Base-by-base conservation (phyloP, 2,797 vertebrate species). In the Hybognathus amarus region DNA sequence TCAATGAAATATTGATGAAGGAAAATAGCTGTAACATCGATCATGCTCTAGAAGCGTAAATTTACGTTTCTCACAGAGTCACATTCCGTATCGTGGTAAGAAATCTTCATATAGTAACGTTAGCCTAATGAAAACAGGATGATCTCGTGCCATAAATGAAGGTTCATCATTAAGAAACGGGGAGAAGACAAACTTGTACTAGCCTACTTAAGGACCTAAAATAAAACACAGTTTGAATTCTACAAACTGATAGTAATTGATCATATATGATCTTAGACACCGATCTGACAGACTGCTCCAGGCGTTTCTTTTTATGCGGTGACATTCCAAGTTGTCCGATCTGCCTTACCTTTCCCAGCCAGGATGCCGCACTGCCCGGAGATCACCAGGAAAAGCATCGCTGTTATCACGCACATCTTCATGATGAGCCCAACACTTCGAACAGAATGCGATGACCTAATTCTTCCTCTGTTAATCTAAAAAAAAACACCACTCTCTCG, bases 311-410 rank as follows among this genome's bases (percentile, higher is more conserved):
- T 36, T 36, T 73, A 70, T 11, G 59, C 85, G 61, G 45, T 80
- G 78, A 56, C 64, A 87, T 83, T 76, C 79, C 40, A 87, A 85
- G 79, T 87, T 80, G 54, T 76, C 83, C 59, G 54, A 70, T 80
- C 15, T 47, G 88, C 91, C 96, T 90, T 95, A 96, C 96, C 96
- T 97, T 96, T 97, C 85, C 94, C 94, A 61, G 94, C 93, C 91
- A 93, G 85, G 78, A 93, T 92, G 91, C 91, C 92, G 92, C 93
- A 92, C 88, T 91, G 92, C 90, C 92, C 91, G 87, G 88, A 90
- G 63, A 92, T 22, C 67, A 95, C 91, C 89, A 94, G 92, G 67
- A 93, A 33, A 79, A 94, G 85, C 85, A 88, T 42, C 77, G 90
- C 73, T 38, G 89, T 79, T 75, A 80, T 79, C 79, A 91, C 87